These are phyloP conservation scores for Prosopocoilus inquinatus DNA, from an alignment of 2,888 invertebrate species.

Conservation along the genomic window DNA sequence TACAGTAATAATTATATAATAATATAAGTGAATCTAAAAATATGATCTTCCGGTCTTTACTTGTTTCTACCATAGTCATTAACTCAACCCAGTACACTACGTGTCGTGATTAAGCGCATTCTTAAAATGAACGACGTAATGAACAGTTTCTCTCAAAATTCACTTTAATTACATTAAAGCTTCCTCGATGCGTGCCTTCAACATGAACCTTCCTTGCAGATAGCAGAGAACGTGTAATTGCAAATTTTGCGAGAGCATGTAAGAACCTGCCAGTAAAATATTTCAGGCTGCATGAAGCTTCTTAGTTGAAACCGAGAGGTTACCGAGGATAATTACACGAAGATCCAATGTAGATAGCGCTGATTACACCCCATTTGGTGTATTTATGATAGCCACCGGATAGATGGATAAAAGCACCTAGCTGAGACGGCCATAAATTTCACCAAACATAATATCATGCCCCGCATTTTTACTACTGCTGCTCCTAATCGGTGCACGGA, in stretches of 20 bases:
- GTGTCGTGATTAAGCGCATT: no score
- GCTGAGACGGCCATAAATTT: slow-evolving; percentile 16
- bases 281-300: neutral
- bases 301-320: slow-evolving; percentile 4
- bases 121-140: no score
- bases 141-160: no score
- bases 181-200: no score
- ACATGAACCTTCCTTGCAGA: no score
- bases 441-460: slow-evolving; percentile 14
- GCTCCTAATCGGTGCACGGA: slow-evolving; percentile 12
- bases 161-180: no score
- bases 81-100: no score
- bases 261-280: neutral
- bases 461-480: slow-evolving; percentile 15
- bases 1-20: no score
- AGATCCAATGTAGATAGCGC: slow-evolving; percentile 24
- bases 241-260: neutral
- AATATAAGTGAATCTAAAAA: no score
- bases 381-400: slow-evolving; percentile 28
- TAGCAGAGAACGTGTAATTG: no score
- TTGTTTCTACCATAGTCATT: no score
- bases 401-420: slow-evolving; percentile 14
- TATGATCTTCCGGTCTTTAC: no score
- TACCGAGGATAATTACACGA: slow-evolving; percentile 24
- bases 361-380: slow-evolving; percentile 26